Conservation (phyloP, 2,113 vertebrate genomes). For the Labeo catla region DNA sequence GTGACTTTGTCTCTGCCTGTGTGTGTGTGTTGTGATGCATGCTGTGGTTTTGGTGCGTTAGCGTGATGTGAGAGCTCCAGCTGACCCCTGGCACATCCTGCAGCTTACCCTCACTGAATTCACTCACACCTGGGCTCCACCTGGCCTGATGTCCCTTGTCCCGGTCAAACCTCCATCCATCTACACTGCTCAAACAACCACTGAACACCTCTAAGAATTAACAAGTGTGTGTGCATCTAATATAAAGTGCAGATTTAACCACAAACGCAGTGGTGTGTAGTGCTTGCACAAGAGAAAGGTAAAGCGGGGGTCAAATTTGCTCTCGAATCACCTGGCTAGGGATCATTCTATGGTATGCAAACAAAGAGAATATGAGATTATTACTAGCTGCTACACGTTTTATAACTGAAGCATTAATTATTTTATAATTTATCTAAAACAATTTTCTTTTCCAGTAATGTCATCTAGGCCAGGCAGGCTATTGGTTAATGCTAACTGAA, state of each 20-base stretch:
- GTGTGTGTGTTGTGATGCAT: conserved; percentile 23
- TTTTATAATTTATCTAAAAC: neutral
- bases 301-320: neutral
- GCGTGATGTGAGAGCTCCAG: conserved; percentile 48
- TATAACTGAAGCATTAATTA: too few relatives aligned
- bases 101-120: conserved; percentile 45
- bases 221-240: neutral
- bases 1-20: neutral
- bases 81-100: conserved; percentile 55
- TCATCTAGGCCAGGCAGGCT: neutral
- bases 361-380: neutral
- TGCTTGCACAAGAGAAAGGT: neutral
- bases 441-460: neutral
- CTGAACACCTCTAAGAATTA: conserved; percentile 15
- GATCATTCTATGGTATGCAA: neutral
- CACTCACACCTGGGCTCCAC: conserved; percentile 55
- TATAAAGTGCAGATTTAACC: conserved; percentile 10
- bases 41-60: conserved; percentile 43
- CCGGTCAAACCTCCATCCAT: conserved; percentile 41
- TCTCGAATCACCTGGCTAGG: conserved; percentile 11
- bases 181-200: conserved; percentile 24
- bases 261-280: neutral
- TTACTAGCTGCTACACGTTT: too few relatives aligned
- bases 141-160: conserved; percentile 44
- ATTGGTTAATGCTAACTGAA: conserved; percentile 2